These are phyloP conservation scores for Mustela lutreola DNA, from an alignment of 2,113 vertebrate genomes.

Conservation along the genomic window DNA sequence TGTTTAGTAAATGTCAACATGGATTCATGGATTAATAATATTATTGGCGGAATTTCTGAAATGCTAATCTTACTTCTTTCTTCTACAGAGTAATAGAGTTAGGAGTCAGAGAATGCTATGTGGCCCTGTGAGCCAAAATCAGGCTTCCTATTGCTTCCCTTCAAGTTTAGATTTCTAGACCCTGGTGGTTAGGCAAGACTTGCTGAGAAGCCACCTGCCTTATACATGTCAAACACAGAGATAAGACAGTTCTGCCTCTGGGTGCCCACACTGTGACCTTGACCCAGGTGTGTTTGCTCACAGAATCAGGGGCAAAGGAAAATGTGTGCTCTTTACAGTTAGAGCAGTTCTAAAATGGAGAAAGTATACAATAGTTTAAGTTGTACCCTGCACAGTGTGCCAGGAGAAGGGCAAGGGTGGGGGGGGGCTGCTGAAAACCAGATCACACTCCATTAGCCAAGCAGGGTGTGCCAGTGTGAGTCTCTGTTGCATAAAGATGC, in stretches of 20 bases:
- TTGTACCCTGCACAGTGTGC: neutral
- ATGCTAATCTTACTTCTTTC: neutral
- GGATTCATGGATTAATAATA: neutral
- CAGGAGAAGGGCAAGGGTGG: neutral
- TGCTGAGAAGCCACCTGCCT: neutral
- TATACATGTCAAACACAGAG: neutral
- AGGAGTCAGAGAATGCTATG: neutral
- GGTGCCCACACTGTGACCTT: neutral
- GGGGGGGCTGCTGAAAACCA: neutral
- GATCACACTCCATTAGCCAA: neutral
- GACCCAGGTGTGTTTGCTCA: neutral
- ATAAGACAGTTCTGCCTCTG: neutral
- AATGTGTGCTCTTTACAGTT: neutral
- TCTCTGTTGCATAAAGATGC: neutral
- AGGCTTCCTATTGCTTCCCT: neutral
- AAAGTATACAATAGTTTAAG: neutral
- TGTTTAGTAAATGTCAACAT: neutral
- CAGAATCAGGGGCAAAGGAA: neutral
- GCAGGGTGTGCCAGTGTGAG: neutral
- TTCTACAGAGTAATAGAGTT: neutral
- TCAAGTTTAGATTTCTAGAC: neutral
- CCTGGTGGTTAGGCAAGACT: neutral
- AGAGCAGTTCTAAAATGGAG: neutral
- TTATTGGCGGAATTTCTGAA: neutral
- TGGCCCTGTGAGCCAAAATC: neutral